Evolutionary conservation across 2,113 vertebrate species (phyloP).

Genomic region (Montifringilla adamsi): DNA sequence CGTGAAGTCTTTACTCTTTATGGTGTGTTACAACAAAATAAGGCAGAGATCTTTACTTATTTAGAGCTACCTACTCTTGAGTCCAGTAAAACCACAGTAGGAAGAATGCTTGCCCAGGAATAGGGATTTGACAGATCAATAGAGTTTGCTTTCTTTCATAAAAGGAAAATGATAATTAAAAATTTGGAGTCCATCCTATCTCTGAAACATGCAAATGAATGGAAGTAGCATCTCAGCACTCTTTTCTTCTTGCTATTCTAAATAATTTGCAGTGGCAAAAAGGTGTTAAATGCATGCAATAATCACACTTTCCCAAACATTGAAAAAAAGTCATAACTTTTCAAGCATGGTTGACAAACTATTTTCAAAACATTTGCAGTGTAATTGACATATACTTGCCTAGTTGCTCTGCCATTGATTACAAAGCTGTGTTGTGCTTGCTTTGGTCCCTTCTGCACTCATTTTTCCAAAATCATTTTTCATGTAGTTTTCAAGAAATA

Average conservation of each 20-base stretch:
- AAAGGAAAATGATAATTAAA: neutral
- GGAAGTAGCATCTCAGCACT: neutral
- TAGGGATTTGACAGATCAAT: neutral
- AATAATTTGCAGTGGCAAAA: neutral
- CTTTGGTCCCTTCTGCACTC: neutral
- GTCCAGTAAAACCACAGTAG: neutral
- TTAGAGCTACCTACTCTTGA: neutral
- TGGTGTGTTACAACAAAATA: neutral
- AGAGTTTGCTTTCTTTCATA: neutral
- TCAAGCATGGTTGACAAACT: neutral
- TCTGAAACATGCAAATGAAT: neutral
- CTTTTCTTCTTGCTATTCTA: neutral
- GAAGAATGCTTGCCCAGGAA: neutral
- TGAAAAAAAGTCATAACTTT: neutral
- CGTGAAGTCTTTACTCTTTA: neutral
- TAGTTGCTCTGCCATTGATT: neutral
- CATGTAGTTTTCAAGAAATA: neutral
- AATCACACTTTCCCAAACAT: neutral
- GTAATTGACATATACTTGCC: neutral
- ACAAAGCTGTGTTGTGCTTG: neutral
- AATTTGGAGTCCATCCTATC: neutral
- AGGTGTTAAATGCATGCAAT: neutral
- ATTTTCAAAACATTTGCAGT: conserved; percentile 26
- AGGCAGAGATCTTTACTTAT: neutral
- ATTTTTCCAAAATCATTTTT: neutral